These are phyloP conservation scores for Cettia cetti DNA, from an alignment of 2,113 vertebrate genomes.

Conservation along the genomic window DNA sequence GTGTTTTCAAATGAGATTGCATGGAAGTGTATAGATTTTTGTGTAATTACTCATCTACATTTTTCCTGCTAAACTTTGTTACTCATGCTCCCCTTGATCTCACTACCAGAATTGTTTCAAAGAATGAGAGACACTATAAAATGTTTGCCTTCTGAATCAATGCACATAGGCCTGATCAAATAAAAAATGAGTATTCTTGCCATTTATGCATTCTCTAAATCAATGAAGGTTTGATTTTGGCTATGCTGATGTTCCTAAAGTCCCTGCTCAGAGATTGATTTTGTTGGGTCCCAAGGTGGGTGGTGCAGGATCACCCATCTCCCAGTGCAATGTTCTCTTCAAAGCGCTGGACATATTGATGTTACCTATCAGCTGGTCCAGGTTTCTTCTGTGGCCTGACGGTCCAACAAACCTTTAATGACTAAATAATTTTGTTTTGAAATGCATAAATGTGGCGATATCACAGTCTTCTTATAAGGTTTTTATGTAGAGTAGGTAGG, in stretches of 20 bases:
- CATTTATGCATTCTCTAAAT: background rate
- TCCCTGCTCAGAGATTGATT: background rate
- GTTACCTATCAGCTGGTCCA: background rate
- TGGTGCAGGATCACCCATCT: background rate
- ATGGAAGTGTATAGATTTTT: constrained; percentile 29
- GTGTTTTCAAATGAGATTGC: constrained; percentile 45
- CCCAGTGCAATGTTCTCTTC: background rate
- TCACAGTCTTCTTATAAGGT: background rate
- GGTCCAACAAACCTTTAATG: background rate
- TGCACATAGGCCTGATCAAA: background rate
- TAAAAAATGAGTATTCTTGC: background rate
- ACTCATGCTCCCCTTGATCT: background rate
- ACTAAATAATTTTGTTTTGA: background rate
- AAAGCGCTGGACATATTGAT: background rate
- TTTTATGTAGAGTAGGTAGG: background rate
- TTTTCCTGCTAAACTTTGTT: constrained; percentile 37
- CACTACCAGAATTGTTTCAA: background rate
- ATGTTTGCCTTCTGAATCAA: background rate
- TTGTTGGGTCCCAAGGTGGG: fast-evolving
- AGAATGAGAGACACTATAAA: background rate
- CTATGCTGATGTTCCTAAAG: background rate
- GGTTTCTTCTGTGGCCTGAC: background rate
- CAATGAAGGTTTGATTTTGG: background rate
- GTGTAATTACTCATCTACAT: constrained; percentile 15
- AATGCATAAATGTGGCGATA: background rate